A percentile compares a stretch with the other conserved stretches of the same genome.
Evolutionary conservation across 2,888 invertebrate genomes (phyloP).

Genomic region (Erannis defoliaria): DNA sequence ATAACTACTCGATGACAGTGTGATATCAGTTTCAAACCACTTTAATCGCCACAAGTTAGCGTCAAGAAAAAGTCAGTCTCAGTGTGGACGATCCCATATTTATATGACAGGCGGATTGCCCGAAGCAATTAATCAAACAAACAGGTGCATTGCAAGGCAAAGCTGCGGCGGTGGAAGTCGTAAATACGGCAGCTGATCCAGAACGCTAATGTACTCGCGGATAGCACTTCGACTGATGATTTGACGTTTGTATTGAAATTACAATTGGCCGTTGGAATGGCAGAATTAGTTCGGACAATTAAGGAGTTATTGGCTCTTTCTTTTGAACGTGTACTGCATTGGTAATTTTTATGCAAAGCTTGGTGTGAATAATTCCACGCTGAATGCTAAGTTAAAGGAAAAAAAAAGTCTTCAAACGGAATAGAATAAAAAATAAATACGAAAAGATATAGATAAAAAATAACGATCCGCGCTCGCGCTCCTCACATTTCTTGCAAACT

Average conservation of each 20-base stretch:
- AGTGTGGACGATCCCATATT: slow-evolving; percentile 63
- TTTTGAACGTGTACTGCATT: slow-evolving; percentile 23
- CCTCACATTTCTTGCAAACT: no score
- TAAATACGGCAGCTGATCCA: slow-evolving; percentile 73
- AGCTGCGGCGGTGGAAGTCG: slow-evolving; percentile 65
- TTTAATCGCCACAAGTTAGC: slow-evolving; percentile 4
- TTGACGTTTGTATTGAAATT: slow-evolving; percentile 66
- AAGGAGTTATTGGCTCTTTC: slow-evolving; percentile 40
- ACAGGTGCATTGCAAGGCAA: slow-evolving; percentile 76
- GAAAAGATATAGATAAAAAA: no score
- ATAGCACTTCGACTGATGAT: slow-evolving; percentile 62
- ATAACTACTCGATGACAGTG: background rate
- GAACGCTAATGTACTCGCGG: slow-evolving; percentile 40
- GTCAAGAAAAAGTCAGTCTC: slow-evolving; percentile 1
- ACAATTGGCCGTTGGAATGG: slow-evolving; percentile 24
- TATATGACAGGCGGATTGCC: slow-evolving; percentile 72
- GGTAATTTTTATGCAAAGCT: background rate
- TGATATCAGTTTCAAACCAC: background rate
- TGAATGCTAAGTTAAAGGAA: background rate
- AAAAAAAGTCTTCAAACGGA: no score
- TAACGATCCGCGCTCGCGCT: no score
- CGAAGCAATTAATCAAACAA: slow-evolving; percentile 75
- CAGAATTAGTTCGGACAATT: slow-evolving; percentile 29
- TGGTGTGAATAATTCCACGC: background rate
- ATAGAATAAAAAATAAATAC: no score